Percentiles rank a stretch among this genome's conserved stretches.
Evolutionary conservation across 2,888 invertebrate genomes (phyloP).

Genomic region (Xanthorhoe designata): DNA sequence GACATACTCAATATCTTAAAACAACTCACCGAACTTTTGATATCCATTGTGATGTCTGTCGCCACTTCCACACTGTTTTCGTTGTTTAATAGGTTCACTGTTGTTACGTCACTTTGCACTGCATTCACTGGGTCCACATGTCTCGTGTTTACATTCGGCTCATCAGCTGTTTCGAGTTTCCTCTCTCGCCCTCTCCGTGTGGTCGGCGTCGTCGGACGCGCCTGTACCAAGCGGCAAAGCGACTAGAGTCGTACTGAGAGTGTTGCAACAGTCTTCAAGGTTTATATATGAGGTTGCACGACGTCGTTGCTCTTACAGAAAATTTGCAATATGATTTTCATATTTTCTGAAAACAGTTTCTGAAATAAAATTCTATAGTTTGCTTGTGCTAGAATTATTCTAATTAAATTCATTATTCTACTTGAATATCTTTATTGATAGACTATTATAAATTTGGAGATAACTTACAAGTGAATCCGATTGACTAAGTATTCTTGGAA

Average conservation of each 20-base stretch:
- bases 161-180: constrained; percentile 63
- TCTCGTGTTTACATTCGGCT: constrained; percentile 62
- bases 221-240: constrained; percentile 85
- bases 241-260: constrained; percentile 86
- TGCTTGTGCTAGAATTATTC: not conserved
- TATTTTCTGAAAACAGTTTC: constrained; percentile 30
- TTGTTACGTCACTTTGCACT: constrained; percentile 81
- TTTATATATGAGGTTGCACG: constrained; percentile 82
- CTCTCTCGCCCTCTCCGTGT: constrained; percentile 86
- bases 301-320: constrained; percentile 58
- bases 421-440: not conserved
- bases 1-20: not conserved
- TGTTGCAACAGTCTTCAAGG: constrained; percentile 81
- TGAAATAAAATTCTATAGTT: constrained; percentile 12
- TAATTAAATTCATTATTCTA: too few species aligned
- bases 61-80: constrained; percentile 61
- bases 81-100: constrained; percentile 65
- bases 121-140: constrained; percentile 82
- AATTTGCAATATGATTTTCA: constrained; percentile 51
- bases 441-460: not conserved
- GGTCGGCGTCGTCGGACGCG: constrained; percentile 77
- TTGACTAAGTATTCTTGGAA: not conserved
- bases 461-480: not conserved
- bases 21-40: constrained; percentile 71
- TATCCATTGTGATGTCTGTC: constrained; percentile 73